phyloP scores from a whole-genome alignment of 2,888 invertebrate species.

The Dryomyza anilis region DNA sequence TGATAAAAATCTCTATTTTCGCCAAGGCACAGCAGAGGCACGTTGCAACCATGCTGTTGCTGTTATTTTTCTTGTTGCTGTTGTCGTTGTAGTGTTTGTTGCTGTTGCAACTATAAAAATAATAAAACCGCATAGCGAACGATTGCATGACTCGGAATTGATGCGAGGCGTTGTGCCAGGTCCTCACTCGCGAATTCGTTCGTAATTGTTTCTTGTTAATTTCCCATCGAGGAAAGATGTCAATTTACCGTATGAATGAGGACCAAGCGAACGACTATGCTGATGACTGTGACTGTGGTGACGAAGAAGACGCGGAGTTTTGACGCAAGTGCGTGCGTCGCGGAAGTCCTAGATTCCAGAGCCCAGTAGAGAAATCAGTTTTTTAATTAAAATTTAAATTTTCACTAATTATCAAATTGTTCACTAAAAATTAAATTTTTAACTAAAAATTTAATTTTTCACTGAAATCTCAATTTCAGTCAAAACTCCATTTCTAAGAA shows the following conservation, averaged over 20 bases:
- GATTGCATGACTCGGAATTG: slow-evolving; percentile 15
- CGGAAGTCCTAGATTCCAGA: too few species aligned
- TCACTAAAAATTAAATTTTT: too few species aligned
- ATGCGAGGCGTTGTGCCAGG: slow-evolving; percentile 13
- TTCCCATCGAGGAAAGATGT: slow-evolving; percentile 40
- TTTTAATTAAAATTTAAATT: too few species aligned
- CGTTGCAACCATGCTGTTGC: too few species aligned
- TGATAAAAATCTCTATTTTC: slow-evolving; percentile 21
- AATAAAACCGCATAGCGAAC: slow-evolving; percentile 17
- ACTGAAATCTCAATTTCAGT: too few species aligned
- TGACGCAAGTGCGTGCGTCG: background rate
- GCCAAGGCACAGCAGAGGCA: background rate
- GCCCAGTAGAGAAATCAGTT: too few species aligned
- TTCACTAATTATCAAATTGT: too few species aligned
- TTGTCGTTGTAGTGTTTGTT: slow-evolving; percentile 1
- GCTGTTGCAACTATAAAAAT: slow-evolving; percentile 8
- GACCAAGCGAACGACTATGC: background rate
- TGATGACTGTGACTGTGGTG: background rate
- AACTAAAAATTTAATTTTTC: too few species aligned
- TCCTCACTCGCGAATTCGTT: background rate
- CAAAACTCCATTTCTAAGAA: too few species aligned
- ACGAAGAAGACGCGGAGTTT: background rate
- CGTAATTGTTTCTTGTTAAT: slow-evolving; percentile 51
- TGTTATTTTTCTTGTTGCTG: slow-evolving; percentile 28
- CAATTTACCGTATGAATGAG: slow-evolving; percentile 5